These are phyloP conservation scores for Sebastes cheni DNA, from an alignment of 2,797 vertebrate genomes.

Conservation along the genomic window DNA sequence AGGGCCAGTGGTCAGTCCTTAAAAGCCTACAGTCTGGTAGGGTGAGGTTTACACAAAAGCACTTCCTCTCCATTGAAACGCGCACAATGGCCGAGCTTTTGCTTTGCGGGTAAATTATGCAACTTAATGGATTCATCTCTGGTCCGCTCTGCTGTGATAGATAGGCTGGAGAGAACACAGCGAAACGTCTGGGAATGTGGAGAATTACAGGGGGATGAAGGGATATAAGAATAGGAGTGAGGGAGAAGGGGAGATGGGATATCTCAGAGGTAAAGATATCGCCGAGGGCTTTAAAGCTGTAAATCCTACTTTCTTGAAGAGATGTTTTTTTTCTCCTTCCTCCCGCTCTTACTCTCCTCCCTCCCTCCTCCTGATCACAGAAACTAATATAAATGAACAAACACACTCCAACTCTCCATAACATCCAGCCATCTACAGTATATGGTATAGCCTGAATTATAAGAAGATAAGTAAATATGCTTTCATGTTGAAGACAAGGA, in stretches of 20 bases:
- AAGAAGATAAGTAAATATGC: conserved; percentile 26
- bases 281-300: conserved; percentile 61
- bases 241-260: conserved; percentile 57
- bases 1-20: conserved; percentile 51
- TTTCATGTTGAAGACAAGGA: background rate
- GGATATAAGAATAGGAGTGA: conserved; percentile 51
- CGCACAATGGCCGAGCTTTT: conserved; percentile 68
- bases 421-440: conserved; percentile 38
- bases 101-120: conserved; percentile 74
- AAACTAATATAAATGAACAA: conserved; percentile 38
- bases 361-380: background rate
- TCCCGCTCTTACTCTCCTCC: conserved; percentile 3
- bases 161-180: conserved; percentile 41
- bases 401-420: conserved; percentile 16
- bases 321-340: conserved; percentile 25
- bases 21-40: conserved; percentile 58
- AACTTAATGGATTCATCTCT: conserved; percentile 75
- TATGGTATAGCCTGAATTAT: conserved; percentile 29
- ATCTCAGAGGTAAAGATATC: conserved; percentile 65
- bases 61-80: conserved; percentile 62
- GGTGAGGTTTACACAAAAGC: conserved; percentile 64
- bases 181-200: conserved; percentile 64
- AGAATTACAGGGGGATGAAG: conserved; percentile 64
- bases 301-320: conserved; percentile 66
- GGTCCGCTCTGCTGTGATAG: conserved; percentile 47